phyloP scores from a whole-genome alignment of 2,797 vertebrate species.

The Prionace glauca region DNA sequence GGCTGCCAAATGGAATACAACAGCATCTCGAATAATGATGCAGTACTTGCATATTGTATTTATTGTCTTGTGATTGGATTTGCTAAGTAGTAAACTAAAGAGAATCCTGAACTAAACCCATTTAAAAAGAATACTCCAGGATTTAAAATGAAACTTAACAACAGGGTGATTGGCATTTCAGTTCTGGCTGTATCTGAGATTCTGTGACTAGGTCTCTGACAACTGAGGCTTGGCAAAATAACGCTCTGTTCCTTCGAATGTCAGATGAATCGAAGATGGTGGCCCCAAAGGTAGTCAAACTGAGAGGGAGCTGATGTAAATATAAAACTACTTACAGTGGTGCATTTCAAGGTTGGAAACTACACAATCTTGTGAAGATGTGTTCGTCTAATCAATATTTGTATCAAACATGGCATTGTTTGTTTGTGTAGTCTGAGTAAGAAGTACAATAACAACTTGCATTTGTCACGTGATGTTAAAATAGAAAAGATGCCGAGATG shows the following conservation, averaged over 20 bases:
- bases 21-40: neutral
- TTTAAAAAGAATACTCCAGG: neutral
- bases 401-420: neutral
- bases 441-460: neutral
- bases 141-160: neutral
- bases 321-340: neutral
- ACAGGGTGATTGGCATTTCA: neutral
- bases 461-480: neutral
- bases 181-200: neutral
- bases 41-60: neutral
- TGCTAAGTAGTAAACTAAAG: neutral
- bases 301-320: neutral
- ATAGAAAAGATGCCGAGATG: neutral
- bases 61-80: neutral
- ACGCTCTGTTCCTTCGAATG: neutral
- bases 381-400: neutral
- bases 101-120: neutral
- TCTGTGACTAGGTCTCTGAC: neutral
- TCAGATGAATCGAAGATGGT: neutral
- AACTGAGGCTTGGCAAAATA: neutral
- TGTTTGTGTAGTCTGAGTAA: neutral
- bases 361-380: neutral
- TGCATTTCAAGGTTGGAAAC: neutral
- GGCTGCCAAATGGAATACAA: neutral
- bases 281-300: neutral